Evolutionary conservation across 2,797 vertebrate species (phyloP).

Genomic region (Furcifer pardalis): DNA sequence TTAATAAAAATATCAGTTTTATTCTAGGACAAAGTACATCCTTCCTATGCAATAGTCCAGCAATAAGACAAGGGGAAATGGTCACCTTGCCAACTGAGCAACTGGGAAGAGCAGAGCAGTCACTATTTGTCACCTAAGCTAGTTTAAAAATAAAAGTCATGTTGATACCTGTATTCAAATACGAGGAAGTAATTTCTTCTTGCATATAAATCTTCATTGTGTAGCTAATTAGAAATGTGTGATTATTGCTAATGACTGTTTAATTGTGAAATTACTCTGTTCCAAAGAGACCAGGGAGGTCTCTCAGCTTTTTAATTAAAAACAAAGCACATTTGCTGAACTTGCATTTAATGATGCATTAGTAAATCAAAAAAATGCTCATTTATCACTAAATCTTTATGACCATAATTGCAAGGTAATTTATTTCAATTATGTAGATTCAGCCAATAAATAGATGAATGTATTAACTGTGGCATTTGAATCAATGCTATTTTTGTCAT

Average conservation of each 20-base stretch:
- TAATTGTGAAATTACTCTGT: neutral
- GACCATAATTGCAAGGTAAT: neutral
- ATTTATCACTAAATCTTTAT: constrained; percentile 4
- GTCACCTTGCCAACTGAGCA: no score
- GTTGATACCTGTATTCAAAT: neutral
- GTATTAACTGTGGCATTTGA: neutral
- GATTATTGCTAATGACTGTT: neutral
- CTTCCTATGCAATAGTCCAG: no score
- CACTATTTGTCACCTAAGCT: no score
- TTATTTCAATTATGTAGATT: neutral
- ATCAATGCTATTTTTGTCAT: neutral
- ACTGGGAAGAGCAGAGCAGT: no score
- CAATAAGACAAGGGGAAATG: no score
- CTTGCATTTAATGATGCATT: neutral
- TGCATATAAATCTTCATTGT: neutral
- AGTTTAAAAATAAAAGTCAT: neutral
- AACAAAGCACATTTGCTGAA: neutral
- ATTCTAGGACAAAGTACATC: no score
- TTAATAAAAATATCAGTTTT: no score
- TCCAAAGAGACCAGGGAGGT: neutral
- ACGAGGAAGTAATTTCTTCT: neutral
- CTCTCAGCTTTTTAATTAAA: neutral
- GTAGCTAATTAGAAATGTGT: neutral
- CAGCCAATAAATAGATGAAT: neutral
- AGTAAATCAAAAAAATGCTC: neutral